phyloP scores from a whole-genome alignment of 1,140 invertebrate genomes.

The Drosophila obscura region DNA sequence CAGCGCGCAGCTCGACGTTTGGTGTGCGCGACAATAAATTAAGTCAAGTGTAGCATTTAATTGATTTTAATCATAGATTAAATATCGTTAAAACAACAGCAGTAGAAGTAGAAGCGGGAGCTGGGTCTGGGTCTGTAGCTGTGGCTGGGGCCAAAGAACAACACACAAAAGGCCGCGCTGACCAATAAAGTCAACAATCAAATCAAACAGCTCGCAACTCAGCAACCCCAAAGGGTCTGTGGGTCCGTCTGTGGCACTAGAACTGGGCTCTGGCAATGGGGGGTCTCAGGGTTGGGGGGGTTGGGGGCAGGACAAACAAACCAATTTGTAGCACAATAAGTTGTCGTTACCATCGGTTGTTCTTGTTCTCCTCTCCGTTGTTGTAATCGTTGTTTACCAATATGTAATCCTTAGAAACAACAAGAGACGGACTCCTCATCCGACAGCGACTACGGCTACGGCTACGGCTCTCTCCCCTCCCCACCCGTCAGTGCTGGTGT shows the following conservation, averaged over 20 bases:
- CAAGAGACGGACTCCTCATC: conserved; percentile 38
- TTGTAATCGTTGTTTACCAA: conserved; percentile 80
- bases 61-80: conserved; percentile 83
- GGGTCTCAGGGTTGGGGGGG: background rate
- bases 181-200: conserved; percentile 82
- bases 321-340: conserved; percentile 73
- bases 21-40: conserved; percentile 72
- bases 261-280: too few relatives aligned
- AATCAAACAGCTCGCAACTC: conserved; percentile 59
- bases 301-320: conserved; percentile 60
- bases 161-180: conserved; percentile 51
- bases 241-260: too few relatives aligned
- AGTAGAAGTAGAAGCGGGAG: background rate
- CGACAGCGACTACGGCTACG: background rate
- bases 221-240: background rate
- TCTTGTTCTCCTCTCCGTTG: conserved; percentile 38
- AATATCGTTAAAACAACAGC: conserved; percentile 77
- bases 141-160: conserved; percentile 34
- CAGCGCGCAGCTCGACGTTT: conserved; percentile 5
- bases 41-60: conserved; percentile 81
- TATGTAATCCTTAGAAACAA: conserved; percentile 81
- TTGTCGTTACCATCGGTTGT: conserved; percentile 53
- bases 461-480: background rate
- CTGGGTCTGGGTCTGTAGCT: background rate
- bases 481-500: background rate